These are phyloP conservation scores for Drosophila meridiana DNA, from an alignment of 2,888 invertebrate genomes.

Conservation along the genomic window DNA sequence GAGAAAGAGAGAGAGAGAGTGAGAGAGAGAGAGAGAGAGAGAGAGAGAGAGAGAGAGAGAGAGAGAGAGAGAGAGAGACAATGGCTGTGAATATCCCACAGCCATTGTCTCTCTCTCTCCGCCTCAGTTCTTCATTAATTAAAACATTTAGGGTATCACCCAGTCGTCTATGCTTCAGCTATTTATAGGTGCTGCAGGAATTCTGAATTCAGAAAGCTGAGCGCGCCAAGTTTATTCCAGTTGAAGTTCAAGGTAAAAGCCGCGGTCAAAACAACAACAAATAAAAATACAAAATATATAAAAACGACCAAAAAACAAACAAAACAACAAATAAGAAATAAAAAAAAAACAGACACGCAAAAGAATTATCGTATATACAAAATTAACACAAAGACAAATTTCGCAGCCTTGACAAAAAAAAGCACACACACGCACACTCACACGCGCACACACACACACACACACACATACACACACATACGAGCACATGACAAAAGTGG, in stretches of 20 bases:
- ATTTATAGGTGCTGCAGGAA: slow-evolving; percentile 25
- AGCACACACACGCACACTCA: background rate
- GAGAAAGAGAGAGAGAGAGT: too few species aligned
- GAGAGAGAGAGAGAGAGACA: background rate
- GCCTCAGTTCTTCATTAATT: background rate
- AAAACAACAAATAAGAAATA: slow-evolving; percentile 35
- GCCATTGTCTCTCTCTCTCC: too few species aligned
- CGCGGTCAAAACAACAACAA: slow-evolving; percentile 44
- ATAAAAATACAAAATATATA: slow-evolving; percentile 11
- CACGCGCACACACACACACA: background rate
- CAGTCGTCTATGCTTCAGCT: background rate
- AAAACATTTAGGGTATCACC: slow-evolving; percentile 31
- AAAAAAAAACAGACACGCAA: slow-evolving; percentile 47
- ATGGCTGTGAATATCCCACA: too few species aligned
- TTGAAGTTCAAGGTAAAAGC: slow-evolving; percentile 77
- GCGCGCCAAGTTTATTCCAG: slow-evolving; percentile 74
- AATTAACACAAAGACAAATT: slow-evolving; percentile 55
- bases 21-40: too few species aligned
- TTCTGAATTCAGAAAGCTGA: slow-evolving; percentile 42
- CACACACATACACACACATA: background rate
- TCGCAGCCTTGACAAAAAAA: slow-evolving; percentile 63
- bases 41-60: background rate
- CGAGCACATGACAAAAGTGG: slow-evolving; percentile 11
- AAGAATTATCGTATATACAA: slow-evolving; percentile 62
- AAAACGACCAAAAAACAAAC: slow-evolving; percentile 22